A percentile compares a stretch with the other conserved stretches of the same genome.
Evolutionary conservation across 1,140 invertebrate genomes (phyloP).

Genomic region (Leptoteleia sp.): DNA sequence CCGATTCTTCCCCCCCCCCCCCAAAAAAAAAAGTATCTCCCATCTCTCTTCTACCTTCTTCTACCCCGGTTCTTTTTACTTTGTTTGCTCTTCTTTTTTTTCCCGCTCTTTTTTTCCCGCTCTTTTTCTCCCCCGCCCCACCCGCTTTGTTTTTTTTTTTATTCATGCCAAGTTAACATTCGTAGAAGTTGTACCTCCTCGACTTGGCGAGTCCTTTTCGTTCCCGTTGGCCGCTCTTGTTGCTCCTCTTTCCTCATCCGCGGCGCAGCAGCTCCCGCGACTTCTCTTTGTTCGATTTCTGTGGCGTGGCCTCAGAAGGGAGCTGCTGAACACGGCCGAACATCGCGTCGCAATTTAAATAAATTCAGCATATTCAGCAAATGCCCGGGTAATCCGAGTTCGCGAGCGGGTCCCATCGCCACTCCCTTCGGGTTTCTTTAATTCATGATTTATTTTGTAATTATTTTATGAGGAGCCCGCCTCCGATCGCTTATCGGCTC

Average conservation of each 20-base stretch:
- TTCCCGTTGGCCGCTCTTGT: constrained; percentile 33
- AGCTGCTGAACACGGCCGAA: constrained; percentile 80
- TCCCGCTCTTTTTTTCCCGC: too few relatives aligned
- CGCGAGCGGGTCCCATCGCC: constrained; percentile 52
- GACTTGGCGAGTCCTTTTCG: constrained; percentile 48
- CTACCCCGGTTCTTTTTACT: too few relatives aligned
- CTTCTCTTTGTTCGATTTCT: constrained; percentile 76
- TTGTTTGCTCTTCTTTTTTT: too few relatives aligned
- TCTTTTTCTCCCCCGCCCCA: too few relatives aligned
- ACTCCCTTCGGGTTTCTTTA: constrained; percentile 45
- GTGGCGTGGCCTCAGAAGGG: constrained; percentile 73
- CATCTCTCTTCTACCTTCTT: too few relatives aligned
- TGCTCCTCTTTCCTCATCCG: constrained; percentile 58
- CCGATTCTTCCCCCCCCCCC: too few relatives aligned
- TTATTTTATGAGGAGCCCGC: constrained; percentile 35
- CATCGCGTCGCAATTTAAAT: constrained; percentile 81
- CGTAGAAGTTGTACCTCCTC: constrained; percentile 42
- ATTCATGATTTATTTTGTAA: constrained; percentile 35
- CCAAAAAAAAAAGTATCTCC: too few relatives aligned
- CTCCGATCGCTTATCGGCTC: neutral
- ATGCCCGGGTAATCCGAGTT: constrained; percentile 61
- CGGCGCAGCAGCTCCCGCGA: constrained; percentile 55
- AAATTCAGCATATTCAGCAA: too few relatives aligned
- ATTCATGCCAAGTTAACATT: too few relatives aligned
- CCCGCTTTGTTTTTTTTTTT: too few relatives aligned